Evolutionary conservation across 2,113 vertebrate species (phyloP).

Genomic region (Chelonoidis abingdonii): DNA sequence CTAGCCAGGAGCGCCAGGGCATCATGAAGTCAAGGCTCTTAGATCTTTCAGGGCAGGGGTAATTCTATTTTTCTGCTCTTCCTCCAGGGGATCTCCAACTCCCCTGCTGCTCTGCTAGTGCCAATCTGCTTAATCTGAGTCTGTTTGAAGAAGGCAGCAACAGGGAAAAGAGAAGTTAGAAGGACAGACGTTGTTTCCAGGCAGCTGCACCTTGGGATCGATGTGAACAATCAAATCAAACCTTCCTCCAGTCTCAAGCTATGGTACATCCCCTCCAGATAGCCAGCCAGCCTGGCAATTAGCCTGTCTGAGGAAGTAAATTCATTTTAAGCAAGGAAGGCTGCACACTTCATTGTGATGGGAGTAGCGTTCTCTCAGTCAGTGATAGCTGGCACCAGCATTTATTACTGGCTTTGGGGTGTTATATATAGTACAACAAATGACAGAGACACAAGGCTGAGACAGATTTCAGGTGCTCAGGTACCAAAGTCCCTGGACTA

Average conservation of each 20-base stretch:
- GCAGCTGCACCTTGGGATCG: neutral
- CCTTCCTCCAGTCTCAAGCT: neutral
- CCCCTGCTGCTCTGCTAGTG: neutral
- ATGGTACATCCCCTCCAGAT: neutral
- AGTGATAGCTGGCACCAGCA: neutral
- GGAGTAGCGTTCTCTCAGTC: neutral
- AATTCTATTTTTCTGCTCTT: constrained; percentile 6
- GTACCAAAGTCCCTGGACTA: neutral
- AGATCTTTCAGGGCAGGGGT: neutral
- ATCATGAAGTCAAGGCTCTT: neutral
- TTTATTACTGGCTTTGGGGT: neutral
- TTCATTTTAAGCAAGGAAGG: fast-evolving
- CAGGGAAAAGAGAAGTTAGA: neutral
- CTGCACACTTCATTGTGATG: fast-evolving
- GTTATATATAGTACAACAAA: neutral
- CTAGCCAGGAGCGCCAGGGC: neutral
- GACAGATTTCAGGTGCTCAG: fast-evolving
- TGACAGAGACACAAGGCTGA: neutral
- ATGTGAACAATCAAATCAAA: neutral
- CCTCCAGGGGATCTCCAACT: constrained; percentile 23
- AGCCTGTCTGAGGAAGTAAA: neutral
- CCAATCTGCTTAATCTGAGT: neutral
- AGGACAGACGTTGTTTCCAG: neutral
- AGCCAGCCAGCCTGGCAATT: neutral
- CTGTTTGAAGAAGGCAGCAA: neutral